phyloP scores from a whole-genome alignment of 2,888 invertebrate species.

The Thecophora atra region DNA sequence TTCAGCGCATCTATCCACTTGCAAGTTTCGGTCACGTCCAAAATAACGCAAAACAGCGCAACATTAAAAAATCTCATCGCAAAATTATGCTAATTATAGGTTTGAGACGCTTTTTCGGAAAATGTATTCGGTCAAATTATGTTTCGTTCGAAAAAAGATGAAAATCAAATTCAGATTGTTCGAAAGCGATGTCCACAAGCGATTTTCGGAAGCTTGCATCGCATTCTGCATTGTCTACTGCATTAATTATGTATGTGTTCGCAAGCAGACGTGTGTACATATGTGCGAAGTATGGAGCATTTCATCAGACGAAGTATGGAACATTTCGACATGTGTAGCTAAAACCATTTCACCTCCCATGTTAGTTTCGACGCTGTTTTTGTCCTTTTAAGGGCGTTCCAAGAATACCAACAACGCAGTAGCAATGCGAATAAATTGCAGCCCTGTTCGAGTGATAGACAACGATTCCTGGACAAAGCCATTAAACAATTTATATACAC shows the following conservation, averaged over 20 bases:
- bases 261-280: not conserved
- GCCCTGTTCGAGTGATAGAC: no score
- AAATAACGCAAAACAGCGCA: not conserved
- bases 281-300: not conserved
- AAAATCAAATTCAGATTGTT: slow-evolving; percentile 33
- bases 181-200: slow-evolving; percentile 22
- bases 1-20: not conserved
- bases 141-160: slow-evolving; percentile 31
- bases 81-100: slow-evolving; percentile 35
- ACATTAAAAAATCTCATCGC: slow-evolving; percentile 24
- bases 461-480: no score
- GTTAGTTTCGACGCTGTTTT: slow-evolving; percentile 10
- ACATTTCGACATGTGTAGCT: not conserved
- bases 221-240: slow-evolving; percentile 15
- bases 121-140: no score
- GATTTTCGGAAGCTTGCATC: slow-evolving; percentile 25
- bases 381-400: slow-evolving; percentile 17
- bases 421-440: no score
- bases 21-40: slow-evolving; percentile 20
- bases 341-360: not conserved
- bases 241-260: slow-evolving; percentile 16
- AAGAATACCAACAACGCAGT: slow-evolving; percentile 21
- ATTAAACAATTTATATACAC: no score
- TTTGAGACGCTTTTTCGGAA: slow-evolving; percentile 25
- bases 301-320: not conserved